phyloP scores from a whole-genome alignment of 2,888 invertebrate genomes.

The Trissolcus brochymenae region DNA sequence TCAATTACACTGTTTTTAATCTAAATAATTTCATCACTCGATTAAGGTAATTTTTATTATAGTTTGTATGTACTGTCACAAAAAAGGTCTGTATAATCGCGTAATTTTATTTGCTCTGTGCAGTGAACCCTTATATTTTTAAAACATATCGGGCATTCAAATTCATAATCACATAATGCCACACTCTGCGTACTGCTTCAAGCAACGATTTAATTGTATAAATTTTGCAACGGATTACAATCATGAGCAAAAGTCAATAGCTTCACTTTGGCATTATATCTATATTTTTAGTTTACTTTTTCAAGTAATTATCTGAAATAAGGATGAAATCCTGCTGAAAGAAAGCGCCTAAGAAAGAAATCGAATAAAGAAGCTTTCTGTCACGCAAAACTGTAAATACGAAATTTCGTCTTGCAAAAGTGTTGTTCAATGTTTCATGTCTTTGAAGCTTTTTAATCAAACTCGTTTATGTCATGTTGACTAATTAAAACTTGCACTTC shows the following conservation, averaged over 20 bases:
- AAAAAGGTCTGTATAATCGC: slow-evolving; percentile 35
- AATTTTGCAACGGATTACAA: slow-evolving; percentile 23
- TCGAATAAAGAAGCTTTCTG: slow-evolving; percentile 12
- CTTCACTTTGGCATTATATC: neutral
- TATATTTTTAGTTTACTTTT: slow-evolving; percentile 8
- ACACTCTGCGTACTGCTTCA: no score
- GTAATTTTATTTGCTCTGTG: neutral
- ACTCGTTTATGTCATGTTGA: slow-evolving; percentile 36
- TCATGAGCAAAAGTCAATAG: slow-evolving; percentile 28
- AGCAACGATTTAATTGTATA: neutral
- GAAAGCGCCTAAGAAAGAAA: neutral
- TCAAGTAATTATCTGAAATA: neutral
- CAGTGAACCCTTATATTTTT: neutral
- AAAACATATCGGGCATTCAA: neutral
- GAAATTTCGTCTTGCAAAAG: slow-evolving; percentile 29
- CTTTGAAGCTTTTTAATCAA: slow-evolving; percentile 40
- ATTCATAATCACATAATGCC: no score
- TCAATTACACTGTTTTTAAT: slow-evolving; percentile 6
- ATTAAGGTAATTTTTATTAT: slow-evolving; percentile 1
- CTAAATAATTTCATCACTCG: no score
- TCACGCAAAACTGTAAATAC: slow-evolving; percentile 37
- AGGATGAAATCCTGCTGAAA: no score
- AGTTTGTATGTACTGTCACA: slow-evolving; percentile 6
- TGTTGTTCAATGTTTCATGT: slow-evolving; percentile 30
- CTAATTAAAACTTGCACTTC: slow-evolving; percentile 15